Evolutionary conservation across 2,113 vertebrate species (phyloP).

Genomic region (Bufo bufo): DNA sequence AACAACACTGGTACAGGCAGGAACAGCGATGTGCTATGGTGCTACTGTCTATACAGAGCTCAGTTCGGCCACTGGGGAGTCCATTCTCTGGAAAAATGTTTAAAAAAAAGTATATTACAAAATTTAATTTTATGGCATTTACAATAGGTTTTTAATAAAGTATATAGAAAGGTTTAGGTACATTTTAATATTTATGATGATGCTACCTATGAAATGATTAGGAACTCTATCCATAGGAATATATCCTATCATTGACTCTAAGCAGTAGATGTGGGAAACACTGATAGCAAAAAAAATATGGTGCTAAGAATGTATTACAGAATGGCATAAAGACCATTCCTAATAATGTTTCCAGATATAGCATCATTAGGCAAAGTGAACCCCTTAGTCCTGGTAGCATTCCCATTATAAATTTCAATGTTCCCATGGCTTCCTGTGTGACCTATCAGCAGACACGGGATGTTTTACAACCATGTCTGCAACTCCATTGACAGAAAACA

Average conservation of each 20-base stretch:
- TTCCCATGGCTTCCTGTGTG: not conserved
- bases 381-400: not conserved
- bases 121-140: no score
- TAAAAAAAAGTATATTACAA: no score
- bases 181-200: not conserved
- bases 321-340: not conserved
- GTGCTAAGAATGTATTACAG: no score
- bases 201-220: not conserved
- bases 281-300: not conserved
- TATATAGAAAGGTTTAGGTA: no score
- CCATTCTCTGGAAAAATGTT: no score
- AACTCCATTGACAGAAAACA: not conserved
- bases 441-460: not conserved
- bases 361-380: not conserved
- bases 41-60: no score
- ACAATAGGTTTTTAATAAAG: no score
- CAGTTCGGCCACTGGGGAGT: no score
- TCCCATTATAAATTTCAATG: not conserved
- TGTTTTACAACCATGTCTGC: constrained; percentile 1
- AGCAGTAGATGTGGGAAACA: no score
- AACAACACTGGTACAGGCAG: no score
- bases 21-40: no score
- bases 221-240: not conserved
- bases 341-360: not conserved
- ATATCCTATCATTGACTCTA: no score